Base-by-base conservation (phyloP, 2,888 invertebrate genomes). In the Ochropleura leucogaster region DNA sequence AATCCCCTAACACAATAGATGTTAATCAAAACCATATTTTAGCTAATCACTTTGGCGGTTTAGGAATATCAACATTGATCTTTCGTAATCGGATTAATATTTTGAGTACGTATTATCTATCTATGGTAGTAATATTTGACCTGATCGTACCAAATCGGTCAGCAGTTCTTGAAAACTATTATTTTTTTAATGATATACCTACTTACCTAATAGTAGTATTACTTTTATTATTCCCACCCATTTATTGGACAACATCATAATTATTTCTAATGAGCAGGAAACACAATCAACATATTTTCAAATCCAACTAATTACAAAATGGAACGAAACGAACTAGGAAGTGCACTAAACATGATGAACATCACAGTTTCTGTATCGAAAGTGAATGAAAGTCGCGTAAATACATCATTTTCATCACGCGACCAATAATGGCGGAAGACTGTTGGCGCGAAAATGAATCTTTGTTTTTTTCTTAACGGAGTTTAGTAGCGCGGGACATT, bases 351-450 rank as follows among this genome's bases (percentile, higher is more conserved):
- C 77, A 83, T 87, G 85, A 87, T 87, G 86, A 88, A 85, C 83
- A 93, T 91, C 92, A 92, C 90, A 91, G 91, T 91, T 93, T 92
- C 92, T 93, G 92, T 80, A 94, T 94, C 90, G 95, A 96, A 96
- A 96, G 96, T 94, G 94, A 95, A 95, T 88, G 96, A 95, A 95
- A 95, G 95, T 92, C 92, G 88, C 88, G 89, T 93, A 93, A 91
- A 95, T 95, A 94, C 95, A 94, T 95, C 94, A 95, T 95, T 94
- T 95, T 95, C 94, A 95, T 95, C 96, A 96, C 96, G 96, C 96
- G 94, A 95, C 87, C 91, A 92, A 87, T 89, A 93, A 30, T 94
- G 91, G 95, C 95, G 96, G 95, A 96, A 95, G 95, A 84, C 57
- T 91, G 90, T 93, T 93, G 93, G 94, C 94, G 95, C 94, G 93